Percentiles rank a stretch among this genome's conserved stretches.
Conservation (phyloP, 2,113 vertebrate species). For the Leptodactylus fuscus region DNA sequence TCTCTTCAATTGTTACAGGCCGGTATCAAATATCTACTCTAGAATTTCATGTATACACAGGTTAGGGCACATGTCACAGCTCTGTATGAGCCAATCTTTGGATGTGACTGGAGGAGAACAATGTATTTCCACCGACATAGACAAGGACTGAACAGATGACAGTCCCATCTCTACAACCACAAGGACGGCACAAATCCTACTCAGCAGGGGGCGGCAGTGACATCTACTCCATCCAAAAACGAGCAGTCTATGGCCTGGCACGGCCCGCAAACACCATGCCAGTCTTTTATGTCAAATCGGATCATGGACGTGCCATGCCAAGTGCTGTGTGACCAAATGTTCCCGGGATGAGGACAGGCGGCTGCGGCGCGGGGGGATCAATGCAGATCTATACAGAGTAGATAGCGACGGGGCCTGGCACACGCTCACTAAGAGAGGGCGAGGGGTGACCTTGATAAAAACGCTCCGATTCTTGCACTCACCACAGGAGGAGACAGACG, state of each 20-base stretch:
- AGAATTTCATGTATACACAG: no score
- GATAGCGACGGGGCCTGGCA: no score
- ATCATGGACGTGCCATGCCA: slow-evolving; percentile 67
- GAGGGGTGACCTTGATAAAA: background rate
- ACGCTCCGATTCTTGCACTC: no score
- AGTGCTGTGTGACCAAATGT: slow-evolving; percentile 67
- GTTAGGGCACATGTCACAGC: no score
- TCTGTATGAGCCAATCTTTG: no score
- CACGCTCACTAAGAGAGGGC: background rate
- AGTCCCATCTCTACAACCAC: background rate
- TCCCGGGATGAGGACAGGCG: slow-evolving; percentile 57
- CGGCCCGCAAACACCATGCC: background rate
- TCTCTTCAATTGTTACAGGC: no score
- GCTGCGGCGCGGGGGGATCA: background rate
- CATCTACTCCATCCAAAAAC: background rate
- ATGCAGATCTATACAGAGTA: background rate
- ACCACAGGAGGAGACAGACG: no score
- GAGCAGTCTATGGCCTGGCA: background rate
- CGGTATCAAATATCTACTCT: no score
- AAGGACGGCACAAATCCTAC: background rate
- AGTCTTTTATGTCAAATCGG: slow-evolving; percentile 56
- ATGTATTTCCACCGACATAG: no score
- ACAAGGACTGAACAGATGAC: no score
- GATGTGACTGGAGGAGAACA: no score
- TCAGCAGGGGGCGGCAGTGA: background rate